Conservation (phyloP, 2,797 vertebrate species). For the Coregonus suidteri region DNA sequence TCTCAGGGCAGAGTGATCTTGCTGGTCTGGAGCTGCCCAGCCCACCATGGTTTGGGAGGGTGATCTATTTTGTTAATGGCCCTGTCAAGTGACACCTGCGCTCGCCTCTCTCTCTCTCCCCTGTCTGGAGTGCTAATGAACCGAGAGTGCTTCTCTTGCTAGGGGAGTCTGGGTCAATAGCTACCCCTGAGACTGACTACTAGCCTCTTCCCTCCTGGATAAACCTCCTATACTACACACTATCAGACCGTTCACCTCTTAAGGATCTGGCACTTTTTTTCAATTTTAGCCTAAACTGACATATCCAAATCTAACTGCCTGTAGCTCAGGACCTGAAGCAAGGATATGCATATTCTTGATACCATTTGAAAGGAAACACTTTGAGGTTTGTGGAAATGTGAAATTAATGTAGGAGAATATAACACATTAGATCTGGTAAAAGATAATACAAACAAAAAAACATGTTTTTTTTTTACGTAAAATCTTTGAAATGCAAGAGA, state of each 20-base stretch:
- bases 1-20: conserved; percentile 73
- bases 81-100: conserved; percentile 85
- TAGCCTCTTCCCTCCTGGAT: not conserved
- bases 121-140: conserved; percentile 82
- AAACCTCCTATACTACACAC: not conserved
- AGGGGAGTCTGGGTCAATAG: conserved; percentile 69
- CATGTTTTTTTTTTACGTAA: too few relatives aligned
- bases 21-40: conserved; percentile 65
- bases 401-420: too few relatives aligned
- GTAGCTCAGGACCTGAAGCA: too few relatives aligned
- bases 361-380: too few relatives aligned
- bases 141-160: conserved; percentile 53
- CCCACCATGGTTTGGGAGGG: conserved; percentile 65
- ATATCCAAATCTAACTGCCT: too few relatives aligned
- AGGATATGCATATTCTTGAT: too few relatives aligned
- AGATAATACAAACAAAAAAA: too few relatives aligned
- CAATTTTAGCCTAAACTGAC: too few relatives aligned
- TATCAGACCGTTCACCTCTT: not conserved
- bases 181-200: conserved; percentile 54
- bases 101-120: conserved; percentile 68
- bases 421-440: too few relatives aligned
- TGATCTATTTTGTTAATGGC: conserved; percentile 83
- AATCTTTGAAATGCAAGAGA: too few relatives aligned
- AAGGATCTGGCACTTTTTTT: too few relatives aligned
- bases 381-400: too few relatives aligned